Evolutionary conservation across 1,140 invertebrate species (phyloP), one percentile per base, ranked within the genome.

Genomic region (Subanguina moxae): DNA sequence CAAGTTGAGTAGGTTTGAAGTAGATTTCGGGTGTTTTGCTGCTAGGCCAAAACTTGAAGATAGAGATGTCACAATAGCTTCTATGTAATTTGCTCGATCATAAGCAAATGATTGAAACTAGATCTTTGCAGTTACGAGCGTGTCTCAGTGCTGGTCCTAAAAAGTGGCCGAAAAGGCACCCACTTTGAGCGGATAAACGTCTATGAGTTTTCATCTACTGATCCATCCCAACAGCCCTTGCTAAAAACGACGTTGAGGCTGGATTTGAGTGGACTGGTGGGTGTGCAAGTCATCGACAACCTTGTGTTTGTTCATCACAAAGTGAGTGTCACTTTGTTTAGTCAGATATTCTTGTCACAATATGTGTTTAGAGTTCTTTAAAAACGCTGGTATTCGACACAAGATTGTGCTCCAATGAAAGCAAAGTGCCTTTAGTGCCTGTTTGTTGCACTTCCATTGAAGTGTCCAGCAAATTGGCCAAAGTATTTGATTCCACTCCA

Each of bases 311-410:
- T 70, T 17, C 68, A 71, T 21, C 69, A 71, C 19, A 65, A 68
- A 27, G 68, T 73, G 9, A 15, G n/a, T 62, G 19, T 13, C 11
- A 11, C 3, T 38, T 11, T 38, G 11, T 38, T 38, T 5, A 11
- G 3, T 38, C 11, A 5, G 3, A 38, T 38, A 38, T 38, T 38
- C n/a, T 59, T 58, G 28, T 17, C 19, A 27, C 57, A 65, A 65
- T 61, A 8, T n/a, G 15, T 61, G 8, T 64, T 64, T 28, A 64
- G 62, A 38, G 11, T 28, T 21, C 62, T 15, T n/a, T 38, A 11
- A 19, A 70, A 28, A 62, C 71, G 1, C 23, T 77, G 3, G 23
- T 74, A 11, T 78, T 74, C 42, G 73, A 74, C 11, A 66, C 61
- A 30, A 30, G 48, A 17, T 30, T 48, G 32, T 21, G 42, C 27